These are phyloP conservation scores for Chrysopa pallens DNA, from an alignment of 1,140 invertebrate genomes.

Conservation along the genomic window DNA sequence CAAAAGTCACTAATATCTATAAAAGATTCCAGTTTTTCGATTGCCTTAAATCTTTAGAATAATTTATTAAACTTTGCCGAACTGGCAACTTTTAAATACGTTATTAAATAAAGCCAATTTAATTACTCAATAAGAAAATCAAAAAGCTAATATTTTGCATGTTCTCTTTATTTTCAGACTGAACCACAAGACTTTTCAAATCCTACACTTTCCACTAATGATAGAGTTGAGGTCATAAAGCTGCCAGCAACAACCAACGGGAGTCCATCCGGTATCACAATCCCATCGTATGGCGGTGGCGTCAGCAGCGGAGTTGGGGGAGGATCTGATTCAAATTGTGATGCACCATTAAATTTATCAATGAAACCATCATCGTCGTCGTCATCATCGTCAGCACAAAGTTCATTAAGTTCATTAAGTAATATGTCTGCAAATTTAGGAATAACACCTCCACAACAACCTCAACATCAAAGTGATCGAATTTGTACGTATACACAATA, in stretches of 20 bases:
- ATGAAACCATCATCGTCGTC: conserved; percentile 44
- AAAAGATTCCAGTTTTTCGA: too few relatives aligned
- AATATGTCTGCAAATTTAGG: conserved; percentile 27
- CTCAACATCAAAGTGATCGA: conserved; percentile 22
- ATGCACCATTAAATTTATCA: conserved; percentile 64
- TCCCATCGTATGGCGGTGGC: conserved; percentile 17
- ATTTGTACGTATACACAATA: conserved; percentile 25
- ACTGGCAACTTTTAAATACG: too few relatives aligned
- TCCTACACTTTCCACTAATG: conserved; percentile 17
- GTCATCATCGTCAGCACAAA: conserved; percentile 19
- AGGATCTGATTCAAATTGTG: conserved; percentile 33
- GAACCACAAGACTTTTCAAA: background rate
- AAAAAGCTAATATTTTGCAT: background rate
- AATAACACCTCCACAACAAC: conserved; percentile 21
- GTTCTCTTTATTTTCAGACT: background rate
- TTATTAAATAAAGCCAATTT: too few relatives aligned
- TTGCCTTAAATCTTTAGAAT: too few relatives aligned
- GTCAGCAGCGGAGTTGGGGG: conserved; percentile 4
- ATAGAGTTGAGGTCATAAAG: conserved; percentile 61
- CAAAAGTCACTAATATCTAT: too few relatives aligned
- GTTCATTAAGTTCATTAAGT: conserved; percentile 32
- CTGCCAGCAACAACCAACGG: conserved; percentile 36
- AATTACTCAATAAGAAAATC: too few relatives aligned
- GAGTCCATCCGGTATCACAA: conserved; percentile 15
- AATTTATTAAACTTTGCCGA: too few relatives aligned